phyloP scores from a whole-genome alignment of 2,888 invertebrate species.

The Lithophane socia region DNA sequence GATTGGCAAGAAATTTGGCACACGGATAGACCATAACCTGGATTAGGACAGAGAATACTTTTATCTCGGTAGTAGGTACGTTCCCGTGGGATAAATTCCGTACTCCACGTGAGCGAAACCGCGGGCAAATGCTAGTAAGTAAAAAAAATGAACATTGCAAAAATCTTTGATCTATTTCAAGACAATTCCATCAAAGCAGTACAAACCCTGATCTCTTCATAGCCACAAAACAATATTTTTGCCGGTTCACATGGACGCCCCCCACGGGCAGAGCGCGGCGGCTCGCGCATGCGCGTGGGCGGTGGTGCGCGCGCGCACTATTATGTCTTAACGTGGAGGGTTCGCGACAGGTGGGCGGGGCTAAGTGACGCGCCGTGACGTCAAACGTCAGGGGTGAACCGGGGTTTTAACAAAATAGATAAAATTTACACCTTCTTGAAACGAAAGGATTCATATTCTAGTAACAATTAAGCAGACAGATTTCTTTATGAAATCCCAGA shows the following conservation, averaged over 20 bases:
- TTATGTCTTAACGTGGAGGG: slow-evolving; percentile 87
- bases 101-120: too few species aligned
- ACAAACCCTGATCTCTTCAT: slow-evolving; percentile 51
- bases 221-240: slow-evolving; percentile 40
- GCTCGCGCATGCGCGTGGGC: slow-evolving; percentile 75
- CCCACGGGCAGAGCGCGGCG: slow-evolving; percentile 71
- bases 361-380: slow-evolving; percentile 81
- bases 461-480: neutral
- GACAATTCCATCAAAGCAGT: slow-evolving; percentile 8
- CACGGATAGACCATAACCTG: too few species aligned
- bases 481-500: neutral
- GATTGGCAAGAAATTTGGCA: too few species aligned
- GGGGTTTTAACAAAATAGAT: neutral
- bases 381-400: slow-evolving; percentile 75
- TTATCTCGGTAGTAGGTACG: too few species aligned
- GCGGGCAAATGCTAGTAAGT: too few species aligned
- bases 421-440: too few species aligned
- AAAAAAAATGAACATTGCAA: too few species aligned
- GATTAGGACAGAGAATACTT: too few species aligned
- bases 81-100: too few species aligned
- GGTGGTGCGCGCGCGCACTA: slow-evolving; percentile 79
- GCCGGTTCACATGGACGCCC: slow-evolving; percentile 70
- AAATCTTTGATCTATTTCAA: neutral
- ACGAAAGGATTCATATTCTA: neutral
- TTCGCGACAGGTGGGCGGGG: slow-evolving; percentile 88